Evolutionary conservation across 2,888 invertebrate genomes (phyloP), one percentile per base, ranked within the genome.

Genomic region (Fabriciana adippe): DNA sequence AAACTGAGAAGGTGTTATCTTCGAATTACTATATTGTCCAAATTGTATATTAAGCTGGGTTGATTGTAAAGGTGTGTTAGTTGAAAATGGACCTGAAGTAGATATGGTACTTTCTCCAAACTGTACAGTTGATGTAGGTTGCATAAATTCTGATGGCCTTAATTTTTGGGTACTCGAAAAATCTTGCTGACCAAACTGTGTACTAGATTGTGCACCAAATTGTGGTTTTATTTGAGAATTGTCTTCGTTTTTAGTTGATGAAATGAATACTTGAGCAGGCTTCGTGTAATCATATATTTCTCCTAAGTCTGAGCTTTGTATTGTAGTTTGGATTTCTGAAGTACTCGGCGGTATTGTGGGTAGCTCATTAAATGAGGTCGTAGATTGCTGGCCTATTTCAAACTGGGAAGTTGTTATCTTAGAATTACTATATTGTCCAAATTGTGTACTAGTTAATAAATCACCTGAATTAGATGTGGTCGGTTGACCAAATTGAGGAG

Each of bases 271-370:
- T 64, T 68, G 59, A 26, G 14, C 6, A 1, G 67, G 67, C 48
- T 68, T 68, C 1, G 11, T 50, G 16, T 68, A 68, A 26, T 69
- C 66, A 68, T 56, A 70, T 31, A 61, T 71, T 53, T 73, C 72
- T 48, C 69, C 73, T 41, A 72, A 73, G 41, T 73, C 68, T 15
- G 53, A 50, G 55, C 67, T 18, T 18, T 60, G 41, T 18, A 68
- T 60, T 47, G 70, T 54, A 31, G 26, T 57, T 45, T 62, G 47
- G 35, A 51, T 48, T 16, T 56, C 50, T n/a, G 47, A 56, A 13
- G 47, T 21, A 14, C 54, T 67, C 4, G 67, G 13, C 1, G 54
- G 35, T 31, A 26, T 48, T 47, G 57, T 59, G 0, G 45, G 53
- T 14, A 48, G 53, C 11, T 57, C 18, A 26, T 54, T 54, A 1